A percentile compares a stretch with the other conserved stretches of the same genome.
phyloP scores from a whole-genome alignment of 2,797 vertebrate genomes.

The Nasua narica region DNA sequence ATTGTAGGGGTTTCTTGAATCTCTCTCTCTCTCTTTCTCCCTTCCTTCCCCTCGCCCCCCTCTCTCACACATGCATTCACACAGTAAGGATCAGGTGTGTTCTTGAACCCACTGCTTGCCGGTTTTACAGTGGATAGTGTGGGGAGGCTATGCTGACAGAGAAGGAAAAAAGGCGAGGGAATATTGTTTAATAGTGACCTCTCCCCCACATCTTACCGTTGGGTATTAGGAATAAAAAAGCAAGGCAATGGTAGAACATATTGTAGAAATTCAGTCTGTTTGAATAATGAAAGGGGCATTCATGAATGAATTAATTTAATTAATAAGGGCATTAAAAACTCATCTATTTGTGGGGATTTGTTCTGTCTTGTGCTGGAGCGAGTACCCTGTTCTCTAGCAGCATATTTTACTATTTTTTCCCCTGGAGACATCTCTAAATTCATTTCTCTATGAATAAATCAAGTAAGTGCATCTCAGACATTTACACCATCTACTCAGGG shows the following conservation, averaged over 20 bases:
- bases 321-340: constrained; percentile 11
- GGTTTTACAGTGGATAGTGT: not conserved
- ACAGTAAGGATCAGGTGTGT: not conserved
- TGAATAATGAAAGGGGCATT: constrained; percentile 20
- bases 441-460: constrained; percentile 20
- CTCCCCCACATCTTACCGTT: not conserved
- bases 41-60: too few relatives aligned
- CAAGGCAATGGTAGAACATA: not conserved
- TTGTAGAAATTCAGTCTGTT: constrained; percentile 9
- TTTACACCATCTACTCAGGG: not conserved
- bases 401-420: not conserved
- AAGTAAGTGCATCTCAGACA: not conserved
- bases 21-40: not conserved
- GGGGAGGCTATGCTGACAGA: not conserved
- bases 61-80: not conserved
- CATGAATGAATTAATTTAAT: constrained; percentile 5
- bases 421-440: not conserved
- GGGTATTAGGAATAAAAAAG: not conserved
- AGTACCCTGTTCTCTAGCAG: not conserved
- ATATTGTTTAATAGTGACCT: not conserved
- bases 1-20: not conserved
- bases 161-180: not conserved
- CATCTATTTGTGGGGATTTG: not conserved
- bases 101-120: not conserved
- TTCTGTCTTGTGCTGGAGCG: not conserved